Percentiles rank a stretch among this genome's conserved stretches.
phyloP scores from a whole-genome alignment of 2,797 vertebrate genomes.

The Smutsia gigantea region DNA sequence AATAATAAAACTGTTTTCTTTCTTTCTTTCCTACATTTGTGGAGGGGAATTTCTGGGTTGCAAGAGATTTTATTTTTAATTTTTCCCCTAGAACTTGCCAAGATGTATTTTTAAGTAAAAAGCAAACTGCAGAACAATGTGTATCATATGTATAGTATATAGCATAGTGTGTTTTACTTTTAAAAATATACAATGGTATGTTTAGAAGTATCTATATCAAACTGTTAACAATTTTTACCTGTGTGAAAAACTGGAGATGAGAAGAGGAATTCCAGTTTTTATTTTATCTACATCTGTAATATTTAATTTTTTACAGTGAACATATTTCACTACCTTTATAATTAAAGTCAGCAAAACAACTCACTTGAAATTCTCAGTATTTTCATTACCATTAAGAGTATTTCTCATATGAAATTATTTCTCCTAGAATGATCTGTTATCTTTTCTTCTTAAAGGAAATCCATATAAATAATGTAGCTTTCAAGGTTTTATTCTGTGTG shows the following conservation, averaged over 20 bases:
- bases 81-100: background rate
- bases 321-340: background rate
- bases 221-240: background rate
- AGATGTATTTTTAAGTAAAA: slow-evolving; percentile 28
- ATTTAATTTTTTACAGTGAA: slow-evolving; percentile 23
- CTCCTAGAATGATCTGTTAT: background rate
- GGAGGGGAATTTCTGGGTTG: background rate
- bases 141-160: background rate
- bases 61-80: background rate
- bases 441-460: slow-evolving; percentile 9
- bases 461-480: background rate
- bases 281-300: background rate
- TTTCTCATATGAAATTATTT: slow-evolving; percentile 22
- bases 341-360: slow-evolving; percentile 16
- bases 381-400: background rate
- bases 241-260: background rate
- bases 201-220: background rate
- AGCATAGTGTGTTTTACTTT: background rate
- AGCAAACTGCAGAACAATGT: background rate
- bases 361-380: background rate
- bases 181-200: background rate
- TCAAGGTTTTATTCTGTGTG: slow-evolving; percentile 19
- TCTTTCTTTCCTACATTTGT: background rate
- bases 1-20: background rate
- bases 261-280: background rate